Evolutionary conservation across 2,888 invertebrate species (phyloP), one percentile per base, ranked within the genome.

Genomic region (Pilophorus perplexus): DNA sequence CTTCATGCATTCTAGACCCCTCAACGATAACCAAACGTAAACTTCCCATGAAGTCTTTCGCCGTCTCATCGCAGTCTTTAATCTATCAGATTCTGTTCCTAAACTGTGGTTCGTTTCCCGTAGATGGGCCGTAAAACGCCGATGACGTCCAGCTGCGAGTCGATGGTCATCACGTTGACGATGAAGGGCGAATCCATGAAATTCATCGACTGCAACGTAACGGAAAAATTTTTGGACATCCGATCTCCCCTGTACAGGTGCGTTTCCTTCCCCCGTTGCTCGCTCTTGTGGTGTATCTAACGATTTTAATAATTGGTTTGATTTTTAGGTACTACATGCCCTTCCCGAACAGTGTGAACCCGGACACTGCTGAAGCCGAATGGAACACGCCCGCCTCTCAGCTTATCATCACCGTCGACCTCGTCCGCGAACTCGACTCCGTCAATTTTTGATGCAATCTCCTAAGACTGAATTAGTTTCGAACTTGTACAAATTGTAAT

Each of bases 51-150:
- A n/a, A n/a, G n/a, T n/a, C n/a, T n/a, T n/a, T n/a, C n/a, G n/a
- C n/a, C n/a, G n/a, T n/a, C n/a, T n/a, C n/a, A n/a, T n/a, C n/a
- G n/a, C n/a, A n/a, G n/a, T n/a, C n/a, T n/a, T n/a, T n/a, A n/a
- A n/a, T n/a, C n/a, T n/a, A n/a, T n/a, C n/a, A n/a, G n/a, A n/a
- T n/a, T n/a, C n/a, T n/a, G n/a, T n/a, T n/a, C n/a, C n/a, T n/a
- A n/a, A n/a, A n/a, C n/a, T n/a, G n/a, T n/a, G n/a, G n/a, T n/a
- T n/a, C n/a, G n/a, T n/a, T n/a, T n/a, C n/a, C 33, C 6, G 12
- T 79, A 90, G 87, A 88, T 93, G 82, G 87, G 89, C 0, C 85
- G 86, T 68, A 91, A 90, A 76, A 89, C 87, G 0, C 84, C 87
- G 16, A 80, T 85, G 1, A 86, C 90, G 0, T 83, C 90, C 2